Base-by-base conservation (phyloP, 1,140 invertebrate species). In the Drosophila trapezifrons region DNA sequence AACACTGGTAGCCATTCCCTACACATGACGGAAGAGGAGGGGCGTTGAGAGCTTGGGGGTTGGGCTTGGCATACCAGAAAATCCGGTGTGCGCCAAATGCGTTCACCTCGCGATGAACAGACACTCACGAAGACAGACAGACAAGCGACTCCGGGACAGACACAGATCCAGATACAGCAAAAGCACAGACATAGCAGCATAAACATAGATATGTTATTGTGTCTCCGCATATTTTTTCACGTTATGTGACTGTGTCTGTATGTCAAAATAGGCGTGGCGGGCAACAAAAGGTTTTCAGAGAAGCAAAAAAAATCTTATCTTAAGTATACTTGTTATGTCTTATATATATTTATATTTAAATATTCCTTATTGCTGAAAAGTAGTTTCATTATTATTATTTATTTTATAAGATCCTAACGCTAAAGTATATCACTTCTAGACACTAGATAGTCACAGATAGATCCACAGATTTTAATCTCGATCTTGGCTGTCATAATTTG, bases 61-160 rank as follows among this genome's bases (percentile, higher is more conserved):
- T 54, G 18, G 51, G 51, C 1, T 22, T 22, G 51, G 32, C 51
- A 65, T 38, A n/a, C 65, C 20, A 42, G 60, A 64, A 29, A 27
- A 65, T 47, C 74, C 69, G 73, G 74, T 76, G 74, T 57, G 73
- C 73, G 47, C 55, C 63, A 69, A 76, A 76, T 76, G 55, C 64
- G 29, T 76, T 58, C 73, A 67, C 74, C 55, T 59, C 49, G 74
- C 42, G 47, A 75, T 56, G 52, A 37, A 25, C 49, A 54, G 72
- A 64, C 55, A 71, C 46, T 54, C 45, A 43, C 57, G 35, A 51
- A 22, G 54, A 52, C 52, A 35, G 62, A 29, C 38, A 45, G 25
- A 38, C 29, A 29, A 37, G 38, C 20, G 64, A 49, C 49, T 57
- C n/a, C 35, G 13, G 62, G 70, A 56, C 71, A 72, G 64, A 29